Conservation (phyloP, 2,888 invertebrate genomes). For the Xestia ashworthii region DNA sequence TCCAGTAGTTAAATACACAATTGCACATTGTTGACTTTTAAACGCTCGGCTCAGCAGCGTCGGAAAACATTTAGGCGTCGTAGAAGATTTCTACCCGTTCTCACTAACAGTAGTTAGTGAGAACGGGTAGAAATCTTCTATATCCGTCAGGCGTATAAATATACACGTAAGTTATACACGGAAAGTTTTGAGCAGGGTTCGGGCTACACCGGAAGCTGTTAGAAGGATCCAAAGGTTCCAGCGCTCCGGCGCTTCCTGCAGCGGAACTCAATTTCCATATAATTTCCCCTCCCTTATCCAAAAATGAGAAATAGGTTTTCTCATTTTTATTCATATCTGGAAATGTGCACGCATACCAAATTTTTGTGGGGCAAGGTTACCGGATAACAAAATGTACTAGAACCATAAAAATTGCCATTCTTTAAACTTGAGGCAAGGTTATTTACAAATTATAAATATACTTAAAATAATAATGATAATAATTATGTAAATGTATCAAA, state of each 20-base stretch:
- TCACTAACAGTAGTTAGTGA: no score
- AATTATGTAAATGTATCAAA: no score
- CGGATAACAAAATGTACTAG: not conserved
- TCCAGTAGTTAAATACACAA: not conserved
- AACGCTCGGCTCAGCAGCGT: not conserved
- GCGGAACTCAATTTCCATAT: conserved; percentile 32
- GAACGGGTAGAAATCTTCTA: not conserved
- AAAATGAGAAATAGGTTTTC: no score
- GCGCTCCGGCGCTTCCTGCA: not conserved
- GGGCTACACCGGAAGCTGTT: conserved; percentile 17
- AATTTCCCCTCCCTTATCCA: conserved; percentile 22
- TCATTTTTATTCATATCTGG: not conserved
- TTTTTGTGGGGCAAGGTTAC: not conserved
- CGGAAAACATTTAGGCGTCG: not conserved
- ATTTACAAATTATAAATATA: not conserved
- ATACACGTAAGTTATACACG: conserved; percentile 1
- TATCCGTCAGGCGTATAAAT: not conserved
- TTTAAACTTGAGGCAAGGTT: not conserved
- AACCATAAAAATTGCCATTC: not conserved
- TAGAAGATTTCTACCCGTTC: no score
- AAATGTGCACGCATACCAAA: not conserved
- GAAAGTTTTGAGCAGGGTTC: conserved; percentile 17
- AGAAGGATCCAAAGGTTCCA: conserved; percentile 20
- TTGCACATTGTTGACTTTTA: not conserved
- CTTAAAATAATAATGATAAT: not conserved